Evolutionary conservation across 2,113 vertebrate genomes (phyloP).

Genomic region (Peromyscus polionotus): DNA sequence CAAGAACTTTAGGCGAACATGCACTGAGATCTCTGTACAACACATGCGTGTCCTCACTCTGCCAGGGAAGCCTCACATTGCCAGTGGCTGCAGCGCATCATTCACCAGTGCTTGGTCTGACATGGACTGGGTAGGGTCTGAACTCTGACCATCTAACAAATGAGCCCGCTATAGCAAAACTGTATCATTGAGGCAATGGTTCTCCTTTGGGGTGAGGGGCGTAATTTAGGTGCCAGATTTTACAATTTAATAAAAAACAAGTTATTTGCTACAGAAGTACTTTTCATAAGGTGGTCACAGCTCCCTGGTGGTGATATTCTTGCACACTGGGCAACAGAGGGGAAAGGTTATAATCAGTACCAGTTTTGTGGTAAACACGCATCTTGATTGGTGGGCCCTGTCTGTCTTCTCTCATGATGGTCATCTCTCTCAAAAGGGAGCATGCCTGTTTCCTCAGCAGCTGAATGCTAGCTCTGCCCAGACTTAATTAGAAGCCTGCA

Average conservation of each 20-base stretch:
- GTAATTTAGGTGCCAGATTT: neutral
- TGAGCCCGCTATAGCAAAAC: neutral
- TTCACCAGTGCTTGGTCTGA: neutral
- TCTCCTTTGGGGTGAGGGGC: neutral
- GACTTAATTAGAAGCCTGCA: neutral
- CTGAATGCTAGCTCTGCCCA: neutral
- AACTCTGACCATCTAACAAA: neutral
- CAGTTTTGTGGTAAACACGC: neutral
- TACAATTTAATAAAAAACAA: neutral
- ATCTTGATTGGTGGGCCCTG: neutral
- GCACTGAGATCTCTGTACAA: too few relatives aligned
- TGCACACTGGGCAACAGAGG: too few relatives aligned
- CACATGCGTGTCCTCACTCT: neutral
- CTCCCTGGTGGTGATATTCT: neutral
- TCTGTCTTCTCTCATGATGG: neutral
- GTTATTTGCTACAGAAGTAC: neutral
- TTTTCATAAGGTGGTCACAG: neutral
- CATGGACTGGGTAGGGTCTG: fast-evolving
- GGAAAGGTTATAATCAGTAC: neutral
- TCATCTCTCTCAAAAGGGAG: too few relatives aligned
- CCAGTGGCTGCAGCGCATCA: neutral
- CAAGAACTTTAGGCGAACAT: neutral
- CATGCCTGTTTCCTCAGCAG: neutral
- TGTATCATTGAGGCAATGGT: neutral
- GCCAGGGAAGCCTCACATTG: fast-evolving